Percentiles rank a stretch among this genome's conserved stretches.
Conservation (phyloP, 2,113 vertebrate species). For the Mystacornis crossleyi region DNA sequence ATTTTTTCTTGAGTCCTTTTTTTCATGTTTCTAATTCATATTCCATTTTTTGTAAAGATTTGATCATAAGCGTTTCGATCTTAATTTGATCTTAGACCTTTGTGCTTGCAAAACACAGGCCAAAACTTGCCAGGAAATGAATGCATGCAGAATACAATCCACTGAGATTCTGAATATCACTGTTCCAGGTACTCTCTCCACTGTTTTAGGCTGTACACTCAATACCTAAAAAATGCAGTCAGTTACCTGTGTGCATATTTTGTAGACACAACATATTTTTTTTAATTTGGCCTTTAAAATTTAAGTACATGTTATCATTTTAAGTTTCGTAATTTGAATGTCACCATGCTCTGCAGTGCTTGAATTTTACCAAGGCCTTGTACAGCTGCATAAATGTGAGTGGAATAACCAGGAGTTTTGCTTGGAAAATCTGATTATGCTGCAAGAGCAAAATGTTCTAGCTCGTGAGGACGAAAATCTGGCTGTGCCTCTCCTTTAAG, state of each 20-base stretch:
- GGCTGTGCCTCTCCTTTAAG: conserved; percentile 32
- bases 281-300: conserved; percentile 25
- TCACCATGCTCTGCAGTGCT: conserved; percentile 32
- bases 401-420: conserved; percentile 65
- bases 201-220: neutral
- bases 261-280: neutral
- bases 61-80: neutral
- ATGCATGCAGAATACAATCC: neutral
- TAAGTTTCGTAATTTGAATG: conserved; percentile 22
- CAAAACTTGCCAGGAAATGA: neutral
- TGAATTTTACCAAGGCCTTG: conserved; percentile 37
- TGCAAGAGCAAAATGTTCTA: conserved; percentile 67
- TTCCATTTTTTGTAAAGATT: neutral
- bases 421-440: conserved; percentile 68
- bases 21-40: neutral
- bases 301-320: neutral
- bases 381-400: conserved; percentile 18
- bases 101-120: neutral
- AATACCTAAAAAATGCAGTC: neutral
- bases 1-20: neutral
- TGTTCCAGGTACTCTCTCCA: neutral
- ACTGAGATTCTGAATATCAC: neutral
- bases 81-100: neutral
- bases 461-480: conserved; percentile 46
- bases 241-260: neutral